Evolutionary conservation across 2,113 vertebrate genomes (phyloP).

Genomic region (Rhombomys opimus): DNA sequence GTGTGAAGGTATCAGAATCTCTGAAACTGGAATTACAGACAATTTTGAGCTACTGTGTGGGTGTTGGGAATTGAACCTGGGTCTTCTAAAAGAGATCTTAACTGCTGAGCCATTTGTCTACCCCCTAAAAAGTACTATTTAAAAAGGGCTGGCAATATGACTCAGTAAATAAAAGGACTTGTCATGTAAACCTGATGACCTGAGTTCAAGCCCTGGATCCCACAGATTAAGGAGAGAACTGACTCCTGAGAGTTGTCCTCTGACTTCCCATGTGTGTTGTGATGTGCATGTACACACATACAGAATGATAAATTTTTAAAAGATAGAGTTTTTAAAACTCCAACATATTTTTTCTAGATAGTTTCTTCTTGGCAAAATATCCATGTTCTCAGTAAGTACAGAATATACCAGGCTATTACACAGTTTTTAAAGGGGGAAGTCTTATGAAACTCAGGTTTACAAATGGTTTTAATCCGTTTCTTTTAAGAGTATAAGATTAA

Average conservation of each 20-base stretch:
- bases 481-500: background rate
- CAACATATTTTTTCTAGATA: background rate
- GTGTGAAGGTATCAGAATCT: background rate
- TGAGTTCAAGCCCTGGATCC: background rate
- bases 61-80: background rate
- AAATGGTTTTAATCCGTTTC: background rate
- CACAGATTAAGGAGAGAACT: background rate
- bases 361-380: conserved; percentile 25
- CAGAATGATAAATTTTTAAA: background rate
- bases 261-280: background rate
- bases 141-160: background rate
- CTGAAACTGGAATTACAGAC: background rate
- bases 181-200: background rate
- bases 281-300: background rate
- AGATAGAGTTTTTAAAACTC: background rate
- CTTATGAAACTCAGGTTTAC: conserved; percentile 32
- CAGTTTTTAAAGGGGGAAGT: background rate
- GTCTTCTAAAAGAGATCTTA: background rate
- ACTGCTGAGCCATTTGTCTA: background rate
- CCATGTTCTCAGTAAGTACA: background rate
- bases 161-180: background rate
- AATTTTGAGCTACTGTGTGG: background rate
- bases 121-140: background rate
- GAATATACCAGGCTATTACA: background rate
- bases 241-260: background rate